Evolutionary conservation across 2,888 invertebrate species (phyloP), one percentile per base, ranked within the genome.

Genomic region (Spilarctia lutea): DNA sequence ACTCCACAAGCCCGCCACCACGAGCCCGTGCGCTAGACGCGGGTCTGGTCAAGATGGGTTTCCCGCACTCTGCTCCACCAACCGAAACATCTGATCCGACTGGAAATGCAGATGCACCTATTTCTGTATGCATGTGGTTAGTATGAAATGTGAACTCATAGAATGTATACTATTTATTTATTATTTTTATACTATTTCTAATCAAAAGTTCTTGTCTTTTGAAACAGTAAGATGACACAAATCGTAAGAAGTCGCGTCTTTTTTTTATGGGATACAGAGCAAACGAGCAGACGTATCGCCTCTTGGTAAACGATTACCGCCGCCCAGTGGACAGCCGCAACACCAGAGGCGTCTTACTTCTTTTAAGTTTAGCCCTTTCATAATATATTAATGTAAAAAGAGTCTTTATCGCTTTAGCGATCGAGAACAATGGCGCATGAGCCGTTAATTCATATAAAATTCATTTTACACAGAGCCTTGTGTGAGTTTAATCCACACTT

Each of bases 71-170:
- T 75, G 96, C 97, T 80, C 96, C 96, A 11, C 96, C 96, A 84
- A 96, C 96, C 85, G 95, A 96, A 86, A 91, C 96, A 77, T 79
- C 90, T 0, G 93, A 93, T 80, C 86, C 90, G 2, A 74, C 87
- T 30, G 83, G 88, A 74, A 91, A 92, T 69, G 96, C 95, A 80
- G 97, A 97, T 84, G 97, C 97, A 69, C 97, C 97, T 11, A 97
- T 98, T 79, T 98, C 98, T 45, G 97, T 99, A 93, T 99, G 99
- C 95, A 98, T 99, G 98, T 99, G 98, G 98, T 98, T 90, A 91
- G 96, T 78, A 60, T 27, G 6, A 65, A 63, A 27, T 27, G 16
- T 6, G 11, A 65, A 35, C 52, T 33, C 11, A 27, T 39, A 27
- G 13, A n/a, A 35, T 0, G 27, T 60, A 4, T 30, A 63, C 3